These are phyloP conservation scores for Dallia pectoralis DNA, from an alignment of 2,797 vertebrate genomes.

Conservation along the genomic window DNA sequence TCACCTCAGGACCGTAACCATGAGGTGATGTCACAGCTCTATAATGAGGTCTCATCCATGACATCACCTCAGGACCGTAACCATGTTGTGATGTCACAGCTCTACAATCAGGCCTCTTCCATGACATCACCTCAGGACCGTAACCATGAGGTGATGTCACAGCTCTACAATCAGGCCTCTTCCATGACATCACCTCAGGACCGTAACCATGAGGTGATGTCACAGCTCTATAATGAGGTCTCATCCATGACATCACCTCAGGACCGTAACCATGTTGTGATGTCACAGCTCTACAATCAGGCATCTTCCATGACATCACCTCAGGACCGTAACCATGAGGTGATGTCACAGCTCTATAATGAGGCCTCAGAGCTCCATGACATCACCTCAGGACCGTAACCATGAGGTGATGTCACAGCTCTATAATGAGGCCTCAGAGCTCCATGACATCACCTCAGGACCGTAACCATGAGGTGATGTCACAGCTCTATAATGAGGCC, in stretches of 20 bases:
- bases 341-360: constrained; percentile 17
- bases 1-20: too few relatives aligned
- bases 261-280: constrained; percentile 3
- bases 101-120: neutral
- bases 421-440: constrained; percentile 4
- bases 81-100: neutral
- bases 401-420: constrained; percentile 17
- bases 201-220: constrained; percentile 8
- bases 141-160: too few relatives aligned
- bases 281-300: constrained; percentile 14
- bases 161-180: neutral
- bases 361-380: too few relatives aligned
- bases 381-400: neutral
- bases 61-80: too few relatives aligned
- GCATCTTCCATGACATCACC: too few relatives aligned
- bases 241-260: too few relatives aligned
- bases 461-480: constrained; percentile 8
- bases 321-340: neutral
- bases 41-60: neutral
- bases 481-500: constrained; percentile 12
- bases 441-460: neutral
- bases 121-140: too few relatives aligned
- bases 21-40: too few relatives aligned
- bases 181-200: neutral
- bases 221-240: constrained; percentile 13